Evolutionary conservation across 1,140 invertebrate species (phyloP).

Genomic region (Anthonomus grandis): DNA sequence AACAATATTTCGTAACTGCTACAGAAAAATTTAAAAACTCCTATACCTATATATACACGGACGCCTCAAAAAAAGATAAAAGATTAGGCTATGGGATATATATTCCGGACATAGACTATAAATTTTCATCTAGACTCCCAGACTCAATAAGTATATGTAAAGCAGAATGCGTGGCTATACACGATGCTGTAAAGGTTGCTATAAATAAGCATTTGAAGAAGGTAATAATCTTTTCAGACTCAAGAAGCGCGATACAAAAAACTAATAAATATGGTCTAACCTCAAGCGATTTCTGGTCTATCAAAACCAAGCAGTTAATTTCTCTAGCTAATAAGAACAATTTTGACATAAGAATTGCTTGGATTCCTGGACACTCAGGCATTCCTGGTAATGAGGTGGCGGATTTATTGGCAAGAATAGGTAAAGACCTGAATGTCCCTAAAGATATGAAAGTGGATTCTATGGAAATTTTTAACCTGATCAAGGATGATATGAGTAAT

Average conservation of each 20-base stretch:
- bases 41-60: slow-evolving; percentile 4
- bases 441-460: too few relatives aligned
- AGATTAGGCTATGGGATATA: slow-evolving; percentile 4
- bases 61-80: slow-evolving; percentile 6
- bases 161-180: slow-evolving; percentile 5
- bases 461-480: too few relatives aligned
- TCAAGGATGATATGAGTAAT: too few relatives aligned
- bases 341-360: too few relatives aligned
- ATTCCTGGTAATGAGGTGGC: too few relatives aligned
- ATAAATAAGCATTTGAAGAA: neutral
- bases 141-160: neutral
- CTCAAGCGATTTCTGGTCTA: too few relatives aligned
- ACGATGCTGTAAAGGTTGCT: neutral
- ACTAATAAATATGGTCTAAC: too few relatives aligned
- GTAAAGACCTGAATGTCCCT: too few relatives aligned
- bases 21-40: neutral
- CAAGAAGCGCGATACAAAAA: neutral
- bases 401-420: too few relatives aligned
- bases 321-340: too few relatives aligned
- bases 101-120: slow-evolving; percentile 8
- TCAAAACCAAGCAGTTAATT: too few relatives aligned
- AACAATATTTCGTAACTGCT: neutral
- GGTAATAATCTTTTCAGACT: slow-evolving; percentile 8
- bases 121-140: slow-evolving; percentile 9
- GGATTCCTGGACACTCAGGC: too few relatives aligned